Evolutionary conservation across 2,888 invertebrate genomes (phyloP), one percentile per base, ranked within the genome.

Genomic region (Netelia virgata): DNA sequence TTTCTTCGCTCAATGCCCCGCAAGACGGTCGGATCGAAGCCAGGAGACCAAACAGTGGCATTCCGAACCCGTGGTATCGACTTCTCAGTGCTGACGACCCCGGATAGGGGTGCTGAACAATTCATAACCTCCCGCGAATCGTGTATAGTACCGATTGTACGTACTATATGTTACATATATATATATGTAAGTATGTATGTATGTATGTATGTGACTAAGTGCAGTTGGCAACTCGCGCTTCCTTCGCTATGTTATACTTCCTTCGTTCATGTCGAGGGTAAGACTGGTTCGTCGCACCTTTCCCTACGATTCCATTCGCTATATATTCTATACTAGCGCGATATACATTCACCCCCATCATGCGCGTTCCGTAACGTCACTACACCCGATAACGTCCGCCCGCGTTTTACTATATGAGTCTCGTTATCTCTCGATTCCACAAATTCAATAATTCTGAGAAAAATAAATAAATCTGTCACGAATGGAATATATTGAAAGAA

Each of bases 11-110:
- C 68, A 36, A 53, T 74, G 59, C 63, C 75, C 55, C 69, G 64
- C 53, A 70, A 82, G 84, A 80, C 77, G 77, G 83, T 79, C 86
- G 74, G 87, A 84, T 85, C 86, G 87, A 84, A 79, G 76, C 84
- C 78, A 82, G 68, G 72, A 88, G 88, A 90, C 88, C 86, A 88
- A 90, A 90, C 87, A 86, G 85, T 68, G 87, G 85, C 87, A 86
- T 89, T 91, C 85, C 88, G 68, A 86, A 85, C 81, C 68, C 81
- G 57, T 83, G 88, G 87, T 91, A 90, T 91, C 88, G 91, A 91
- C 90, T 90, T 86, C 83, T 79, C 80, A 76, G 89, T 89, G 91
- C 87, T 90, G 89, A 91, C 90, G 91, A 91, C 90, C 91, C 88
- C 89, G 83, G 85, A 85, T 86, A 85, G 87, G 36, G 77, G 86